Conservation (phyloP, 2,888 invertebrate species). For the Aromia moschata region DNA sequence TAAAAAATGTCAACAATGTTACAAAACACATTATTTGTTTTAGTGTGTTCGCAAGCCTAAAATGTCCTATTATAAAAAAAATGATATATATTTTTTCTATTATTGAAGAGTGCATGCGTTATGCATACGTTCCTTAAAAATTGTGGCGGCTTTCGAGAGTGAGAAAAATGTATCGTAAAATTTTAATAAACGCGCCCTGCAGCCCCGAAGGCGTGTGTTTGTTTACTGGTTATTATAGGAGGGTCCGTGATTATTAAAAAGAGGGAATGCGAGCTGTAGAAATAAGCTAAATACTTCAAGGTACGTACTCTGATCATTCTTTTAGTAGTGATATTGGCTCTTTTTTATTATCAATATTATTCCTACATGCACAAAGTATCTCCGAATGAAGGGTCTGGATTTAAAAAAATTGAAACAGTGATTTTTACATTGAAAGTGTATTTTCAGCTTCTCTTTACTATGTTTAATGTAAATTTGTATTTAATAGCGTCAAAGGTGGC, state of each 20-base stretch:
- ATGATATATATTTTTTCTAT: background rate
- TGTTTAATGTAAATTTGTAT: too few relatives aligned
- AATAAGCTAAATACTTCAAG: constrained; percentile 36
- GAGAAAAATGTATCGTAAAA: constrained; percentile 6
- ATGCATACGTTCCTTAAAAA: too few relatives aligned
- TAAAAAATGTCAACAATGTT: too few relatives aligned
- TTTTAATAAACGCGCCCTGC: constrained; percentile 36
- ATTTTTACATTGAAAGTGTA: too few relatives aligned
- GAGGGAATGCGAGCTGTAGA: constrained; percentile 35
- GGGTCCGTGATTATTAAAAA: constrained; percentile 39
- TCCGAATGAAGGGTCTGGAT: too few relatives aligned
- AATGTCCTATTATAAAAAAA: background rate
- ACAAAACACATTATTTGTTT: too few relatives aligned
- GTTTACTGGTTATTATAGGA: constrained; percentile 39
- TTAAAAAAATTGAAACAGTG: too few relatives aligned
- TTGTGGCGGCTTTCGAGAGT: background rate
- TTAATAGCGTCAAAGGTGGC: too few relatives aligned
- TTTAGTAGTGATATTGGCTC: background rate
- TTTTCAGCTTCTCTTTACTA: too few relatives aligned
- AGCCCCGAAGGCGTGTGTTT: constrained; percentile 38
- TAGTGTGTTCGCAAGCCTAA: too few relatives aligned
- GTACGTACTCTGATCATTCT: background rate
- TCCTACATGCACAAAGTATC: too few relatives aligned
- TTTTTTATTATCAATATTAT: too few relatives aligned
- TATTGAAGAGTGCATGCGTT: background rate